These are phyloP conservation scores for Syndactyla subalaris DNA, from an alignment of 2,797 vertebrate species.

Conservation along the genomic window DNA sequence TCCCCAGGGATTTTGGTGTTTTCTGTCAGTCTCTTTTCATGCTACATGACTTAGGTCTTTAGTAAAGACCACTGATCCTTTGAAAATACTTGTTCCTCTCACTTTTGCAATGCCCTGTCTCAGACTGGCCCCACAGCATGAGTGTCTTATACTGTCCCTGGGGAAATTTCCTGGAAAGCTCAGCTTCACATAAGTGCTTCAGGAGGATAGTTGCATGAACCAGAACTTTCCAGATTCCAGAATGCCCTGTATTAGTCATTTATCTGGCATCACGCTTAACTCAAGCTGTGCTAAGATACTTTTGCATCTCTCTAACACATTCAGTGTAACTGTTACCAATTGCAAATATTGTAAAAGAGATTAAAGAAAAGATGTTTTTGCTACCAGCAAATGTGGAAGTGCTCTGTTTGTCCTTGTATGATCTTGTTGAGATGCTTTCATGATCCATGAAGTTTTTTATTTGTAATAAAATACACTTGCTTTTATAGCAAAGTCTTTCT, in stretches of 20 bases:
- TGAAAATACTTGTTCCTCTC: constrained; percentile 2
- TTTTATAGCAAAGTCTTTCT: background rate
- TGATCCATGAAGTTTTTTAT: background rate
- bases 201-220: background rate
- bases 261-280: background rate
- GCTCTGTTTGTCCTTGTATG: background rate
- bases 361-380: background rate
- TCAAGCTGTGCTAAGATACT: background rate
- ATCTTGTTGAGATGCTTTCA: background rate
- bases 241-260: background rate
- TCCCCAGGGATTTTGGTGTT: background rate
- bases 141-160: background rate
- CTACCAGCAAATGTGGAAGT: background rate
- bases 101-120: constrained; percentile 13
- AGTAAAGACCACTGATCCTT: background rate
- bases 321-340: background rate
- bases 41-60: background rate
- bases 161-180: constrained; percentile 54
- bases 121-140: background rate
- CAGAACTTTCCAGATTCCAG: background rate
- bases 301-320: background rate
- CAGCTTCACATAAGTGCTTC: background rate
- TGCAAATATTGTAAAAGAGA: background rate
- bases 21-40: background rate
- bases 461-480: background rate